Evolutionary conservation across 53 echinoderm and acorn worm species (phyloP), one percentile per base, ranked within the genome.

Genomic region (Echinometra lucunter): DNA sequence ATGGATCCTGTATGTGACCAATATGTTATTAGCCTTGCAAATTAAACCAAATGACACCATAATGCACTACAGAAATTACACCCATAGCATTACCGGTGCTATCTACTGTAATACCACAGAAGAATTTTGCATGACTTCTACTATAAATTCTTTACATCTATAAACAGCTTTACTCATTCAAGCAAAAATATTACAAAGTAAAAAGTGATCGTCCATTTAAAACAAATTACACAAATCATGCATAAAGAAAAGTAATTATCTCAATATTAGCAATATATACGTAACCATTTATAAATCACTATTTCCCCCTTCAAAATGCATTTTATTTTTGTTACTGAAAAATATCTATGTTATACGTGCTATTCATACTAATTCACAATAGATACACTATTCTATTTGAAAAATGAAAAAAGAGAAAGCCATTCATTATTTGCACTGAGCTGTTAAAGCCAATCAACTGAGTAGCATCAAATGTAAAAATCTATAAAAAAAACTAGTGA

Each of bases 401-500:
- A 57, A 57, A 57, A 57, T 18, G 1, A 3, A 21, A 60, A 60
- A 60, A 19, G 23, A 27, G 63, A 63, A 63, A 19, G 63, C 23
- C 23, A 63, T 23, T 6, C 7, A 25, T 63, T 6, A 27, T 63
- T 63, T 63, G 25, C 25, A 63, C 23, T 25, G 3, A 4, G 25
- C 23, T 4, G 21, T 4, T 63, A 23, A 53, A 53, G 8, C 13
- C 8, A 53, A 53, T 53, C 13, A 53, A 9, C 13, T 53, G 0
- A 63, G 21, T 12, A 23, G 63, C 23, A 63, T 18, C 44, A 23
- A 23, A 49, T 49, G 27, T 28, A 88, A 85, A 83, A 13, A 23
- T 93, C 6, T 7, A 47, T n/a, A n/a, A n/a, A n/a, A n/a, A n/a
- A 57, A 88, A 87, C 18, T 23, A 47, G 85, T 85, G 85, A 47